Evolutionary conservation across 2,888 invertebrate species (phyloP), one percentile per base, ranked within the genome.

Genomic region (Nebria salina): DNA sequence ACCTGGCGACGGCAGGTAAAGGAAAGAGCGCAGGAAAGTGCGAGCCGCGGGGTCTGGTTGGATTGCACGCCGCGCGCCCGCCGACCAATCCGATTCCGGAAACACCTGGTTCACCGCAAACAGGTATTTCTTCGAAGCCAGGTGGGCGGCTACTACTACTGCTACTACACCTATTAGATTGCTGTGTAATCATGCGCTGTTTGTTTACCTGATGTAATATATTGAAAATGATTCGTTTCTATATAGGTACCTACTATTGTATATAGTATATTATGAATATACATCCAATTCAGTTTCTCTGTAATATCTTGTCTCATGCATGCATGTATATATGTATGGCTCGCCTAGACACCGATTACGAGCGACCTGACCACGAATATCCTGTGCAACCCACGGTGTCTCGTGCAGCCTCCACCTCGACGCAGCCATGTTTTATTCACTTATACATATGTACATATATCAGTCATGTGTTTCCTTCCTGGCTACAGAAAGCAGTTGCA

Each of bases 1-100:
- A 87, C 87, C 88, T 87, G 87, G 85, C 80, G 74, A 75, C 41
- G 70, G 34, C 80, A 80, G 80, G 80, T 80, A 73, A 73, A 73
- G 73, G 73, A 73, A 73, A 73, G 73, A 73, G 73, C 72, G 72
- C 72, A 20, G 20, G 72, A 72, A 72, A 72, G 72, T 72, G 41
- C 73, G 34, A 70, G 73, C 41, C 73, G 41, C 73, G 34, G 8
- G 41, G 43, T 73, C 43, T 73, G 73, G 73, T 73, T 73, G 73
- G 73, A 43, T 41, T 73, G 42, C 41, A 9, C n/a, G 2, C 72
- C n/a, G 41, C 25, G 25, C 2, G 1, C 25, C 25, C 25, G 26
- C 11, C 43, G 42, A 20, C 73, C 73, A 73, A 73, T 73, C 73
- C 34, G 34, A 15, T 34, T 34, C 72, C 9, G 72, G 72, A 25